Evolutionary conservation across 1,140 invertebrate species (phyloP).

Genomic region (Ctenoplectra terminalis): DNA sequence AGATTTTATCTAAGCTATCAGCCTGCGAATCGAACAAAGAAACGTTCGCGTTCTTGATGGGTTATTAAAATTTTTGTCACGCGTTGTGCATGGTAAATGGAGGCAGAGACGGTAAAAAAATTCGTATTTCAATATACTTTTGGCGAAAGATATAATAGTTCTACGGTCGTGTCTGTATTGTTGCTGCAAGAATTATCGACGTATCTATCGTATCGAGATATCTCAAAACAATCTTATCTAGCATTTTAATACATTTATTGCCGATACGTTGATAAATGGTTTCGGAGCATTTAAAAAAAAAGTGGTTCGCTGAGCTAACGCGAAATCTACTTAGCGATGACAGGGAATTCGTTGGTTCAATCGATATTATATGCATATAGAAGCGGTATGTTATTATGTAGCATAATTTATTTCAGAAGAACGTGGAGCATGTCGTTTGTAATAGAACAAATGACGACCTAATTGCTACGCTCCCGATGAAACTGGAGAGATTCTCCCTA

Average conservation of each 20-base stretch:
- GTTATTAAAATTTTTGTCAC: not conserved
- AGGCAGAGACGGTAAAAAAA: not conserved
- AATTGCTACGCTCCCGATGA: constrained; percentile 67
- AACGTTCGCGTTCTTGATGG: not conserved
- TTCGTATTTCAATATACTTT: not conserved
- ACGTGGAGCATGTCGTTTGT: constrained; percentile 65
- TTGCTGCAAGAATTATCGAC: no score
- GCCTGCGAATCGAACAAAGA: no score
- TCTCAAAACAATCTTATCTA: not conserved
- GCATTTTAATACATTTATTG: not conserved
- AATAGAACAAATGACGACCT: constrained; percentile 62
- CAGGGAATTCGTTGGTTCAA: no score
- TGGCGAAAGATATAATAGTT: not conserved
- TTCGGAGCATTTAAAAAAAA: not conserved
- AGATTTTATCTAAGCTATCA: constrained; percentile 22
- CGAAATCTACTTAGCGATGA: not conserved
- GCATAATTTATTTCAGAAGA: constrained; percentile 39
- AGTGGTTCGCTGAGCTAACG: not conserved
- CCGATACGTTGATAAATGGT: not conserved
- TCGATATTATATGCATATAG: no score
- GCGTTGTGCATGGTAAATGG: not conserved
- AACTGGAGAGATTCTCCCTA: constrained; percentile 57
- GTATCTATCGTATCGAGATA: not conserved
- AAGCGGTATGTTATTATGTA: no score
- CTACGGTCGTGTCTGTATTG: not conserved